Base-by-base conservation (phyloP, 2,113 vertebrate genomes). In the Lepisosteus osseus region DNA sequence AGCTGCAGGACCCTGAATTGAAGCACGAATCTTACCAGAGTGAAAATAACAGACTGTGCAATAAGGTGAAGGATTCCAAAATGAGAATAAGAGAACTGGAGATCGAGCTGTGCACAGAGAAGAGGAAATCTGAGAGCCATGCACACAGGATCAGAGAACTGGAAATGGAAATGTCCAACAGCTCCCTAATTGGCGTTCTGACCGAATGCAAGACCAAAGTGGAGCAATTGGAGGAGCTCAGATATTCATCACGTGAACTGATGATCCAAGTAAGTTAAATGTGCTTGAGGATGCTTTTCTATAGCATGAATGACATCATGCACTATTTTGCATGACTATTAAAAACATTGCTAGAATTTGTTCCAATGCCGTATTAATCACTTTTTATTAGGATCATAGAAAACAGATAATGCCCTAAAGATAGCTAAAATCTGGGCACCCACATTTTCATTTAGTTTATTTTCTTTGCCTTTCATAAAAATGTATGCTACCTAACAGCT, bases 171-270 rank as follows among this genome's bases (percentile, higher is more conserved):
- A n/a, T 54, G 51, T 44, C 65, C 5, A 71, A 78, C 14, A 73
- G 66, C 15, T 69, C 72, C 55, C 70, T 84, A 43, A 80, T 78
- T n/a, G 64, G 74, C 8, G 67, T 83, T 15, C 79, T 85, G 8
- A 76, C 82, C 7, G 74, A 79, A 11, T 85, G 82, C 69, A 80
- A 85, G 51, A 56, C 51, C 17, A 83, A 81, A 68, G 79, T 84
- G 57, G 79, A 83, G 57, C 83, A 86, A 65, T 70, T 82, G 54
- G 83, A 86, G 44, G 72, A 77, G 44, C 71, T 85, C n/a, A 79
- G 76, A 70, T 67, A 65, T 3, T 75, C 78, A 15, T 82, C 83
- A 1, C 64, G 61, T 54, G 68, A 83, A 13, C 74, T 84, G 44
- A 73, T 65, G 15, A n/a, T 44, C 8, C 77, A 80, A 73, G 83